A percentile compares a stretch with the other conserved stretches of the same genome.
These are phyloP conservation scores for Pollachius pollachius DNA, from an alignment of 2,113 vertebrate species.

Conservation along the genomic window DNA sequence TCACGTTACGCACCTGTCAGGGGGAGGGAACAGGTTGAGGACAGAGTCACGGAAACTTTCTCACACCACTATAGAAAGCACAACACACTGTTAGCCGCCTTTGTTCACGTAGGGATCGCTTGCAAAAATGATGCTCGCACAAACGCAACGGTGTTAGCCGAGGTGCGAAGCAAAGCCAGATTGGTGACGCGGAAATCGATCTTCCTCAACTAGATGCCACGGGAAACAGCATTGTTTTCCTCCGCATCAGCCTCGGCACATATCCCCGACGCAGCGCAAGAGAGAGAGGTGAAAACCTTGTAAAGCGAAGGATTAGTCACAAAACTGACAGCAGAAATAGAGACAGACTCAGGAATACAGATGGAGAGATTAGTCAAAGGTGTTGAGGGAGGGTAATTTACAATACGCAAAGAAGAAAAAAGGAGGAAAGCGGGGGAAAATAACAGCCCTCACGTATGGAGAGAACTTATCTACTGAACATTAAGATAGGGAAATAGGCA, in stretches of 20 bases:
- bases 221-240: conserved; percentile 35
- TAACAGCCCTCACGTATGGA: conserved; percentile 28
- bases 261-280: conserved; percentile 36
- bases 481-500: conserved; percentile 39
- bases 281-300: conserved; percentile 17
- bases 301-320: conserved; percentile 31
- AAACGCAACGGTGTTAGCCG: conserved; percentile 28
- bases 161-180: conserved; percentile 17
- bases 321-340: conserved; percentile 26
- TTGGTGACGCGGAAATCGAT: conserved; percentile 49
- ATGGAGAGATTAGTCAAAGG: conserved; percentile 9
- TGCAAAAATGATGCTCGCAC: conserved; percentile 35
- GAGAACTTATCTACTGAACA: conserved; percentile 33
- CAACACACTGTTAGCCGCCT: neutral
- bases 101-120: neutral
- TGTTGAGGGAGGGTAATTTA: conserved; percentile 23
- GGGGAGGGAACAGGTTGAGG: conserved; percentile 8
- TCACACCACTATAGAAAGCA: neutral
- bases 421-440: conserved; percentile 37
- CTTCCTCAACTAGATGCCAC: conserved; percentile 34
- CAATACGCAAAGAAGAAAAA: conserved; percentile 25
- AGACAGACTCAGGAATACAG: conserved; percentile 14
- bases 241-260: conserved; percentile 23
- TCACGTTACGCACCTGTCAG: conserved; percentile 86
- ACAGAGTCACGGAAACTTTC: conserved; percentile 19